phyloP scores from a whole-genome alignment of 2,888 invertebrate species.

The Temnothorax rugatulus region DNA sequence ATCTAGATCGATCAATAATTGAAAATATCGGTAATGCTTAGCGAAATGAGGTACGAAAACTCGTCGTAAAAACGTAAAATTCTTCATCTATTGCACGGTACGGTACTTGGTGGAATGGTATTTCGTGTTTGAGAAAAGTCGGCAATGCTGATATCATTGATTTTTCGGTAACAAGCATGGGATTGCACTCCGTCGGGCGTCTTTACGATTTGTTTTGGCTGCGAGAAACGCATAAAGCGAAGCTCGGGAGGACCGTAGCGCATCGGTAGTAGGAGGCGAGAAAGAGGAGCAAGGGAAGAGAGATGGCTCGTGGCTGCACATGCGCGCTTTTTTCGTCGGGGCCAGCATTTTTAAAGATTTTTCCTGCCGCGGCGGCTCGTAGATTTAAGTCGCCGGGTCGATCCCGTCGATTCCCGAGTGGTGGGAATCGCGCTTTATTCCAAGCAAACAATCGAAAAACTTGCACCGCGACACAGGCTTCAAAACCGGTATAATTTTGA shows the following conservation, averaged over 20 bases:
- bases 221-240: slow-evolving; percentile 72
- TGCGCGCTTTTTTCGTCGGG: slow-evolving; percentile 82
- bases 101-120: not conserved
- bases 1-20: not conserved
- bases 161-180: slow-evolving; percentile 74
- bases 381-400: slow-evolving; percentile 78
- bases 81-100: not conserved
- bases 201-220: slow-evolving; percentile 84
- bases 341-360: slow-evolving; percentile 84
- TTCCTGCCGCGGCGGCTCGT: slow-evolving; percentile 79
- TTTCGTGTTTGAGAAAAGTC: slow-evolving; percentile 24
- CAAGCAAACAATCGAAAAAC: slow-evolving; percentile 59
- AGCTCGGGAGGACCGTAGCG: slow-evolving; percentile 52
- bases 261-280: slow-evolving; percentile 25
- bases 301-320: slow-evolving; percentile 78
- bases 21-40: not conserved
- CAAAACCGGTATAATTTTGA: slow-evolving; percentile 53
- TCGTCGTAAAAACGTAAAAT: not conserved
- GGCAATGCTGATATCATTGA: slow-evolving; percentile 67
- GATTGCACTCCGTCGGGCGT: slow-evolving; percentile 75
- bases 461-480: slow-evolving; percentile 22
- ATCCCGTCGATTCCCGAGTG: slow-evolving; percentile 74
- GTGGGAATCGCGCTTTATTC: slow-evolving; percentile 56
- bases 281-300: slow-evolving; percentile 59
- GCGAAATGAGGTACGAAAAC: not conserved